These are phyloP conservation scores for Chymomyza amoena DNA, from an alignment of 2,888 invertebrate species.

Conservation along the genomic window DNA sequence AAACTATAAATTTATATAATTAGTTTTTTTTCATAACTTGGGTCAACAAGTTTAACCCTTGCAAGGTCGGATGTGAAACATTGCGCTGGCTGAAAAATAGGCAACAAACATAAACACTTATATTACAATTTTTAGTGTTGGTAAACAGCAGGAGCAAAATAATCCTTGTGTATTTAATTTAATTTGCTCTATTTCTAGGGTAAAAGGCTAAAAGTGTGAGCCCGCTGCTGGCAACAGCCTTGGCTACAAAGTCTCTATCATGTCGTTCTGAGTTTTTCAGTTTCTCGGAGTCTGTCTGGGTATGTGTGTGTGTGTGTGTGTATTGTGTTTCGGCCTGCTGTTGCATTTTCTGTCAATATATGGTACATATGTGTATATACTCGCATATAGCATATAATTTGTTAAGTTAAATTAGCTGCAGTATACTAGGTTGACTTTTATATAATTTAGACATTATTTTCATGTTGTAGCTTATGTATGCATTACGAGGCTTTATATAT, in stretches of 20 bases:
- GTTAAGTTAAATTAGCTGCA: neutral
- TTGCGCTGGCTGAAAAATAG: neutral
- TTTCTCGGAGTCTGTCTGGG: neutral
- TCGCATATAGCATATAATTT: neutral
- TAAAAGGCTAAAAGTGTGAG: neutral
- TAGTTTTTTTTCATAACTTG: neutral
- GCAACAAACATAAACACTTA: neutral
- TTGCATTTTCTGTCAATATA: neutral
- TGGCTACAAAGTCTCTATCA: neutral
- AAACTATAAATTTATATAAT: neutral
- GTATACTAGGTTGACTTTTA: neutral
- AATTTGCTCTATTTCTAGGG: no score
- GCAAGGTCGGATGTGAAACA: neutral
- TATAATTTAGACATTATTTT: constrained; percentile 10
- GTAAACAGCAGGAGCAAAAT: neutral
- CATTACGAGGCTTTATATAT: constrained; percentile 49
- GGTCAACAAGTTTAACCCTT: neutral
- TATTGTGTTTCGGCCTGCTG: neutral
- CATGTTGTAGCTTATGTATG: constrained; percentile 25
- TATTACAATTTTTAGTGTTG: neutral
- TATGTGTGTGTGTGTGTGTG: neutral
- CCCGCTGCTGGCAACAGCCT: neutral
- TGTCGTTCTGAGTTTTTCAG: neutral
- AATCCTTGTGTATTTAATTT: neutral
- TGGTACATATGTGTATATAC: neutral